Percentiles rank a stretch among this genome's conserved stretches.
phyloP scores from a whole-genome alignment of 2,113 vertebrate species.

The Aix galericulata region DNA sequence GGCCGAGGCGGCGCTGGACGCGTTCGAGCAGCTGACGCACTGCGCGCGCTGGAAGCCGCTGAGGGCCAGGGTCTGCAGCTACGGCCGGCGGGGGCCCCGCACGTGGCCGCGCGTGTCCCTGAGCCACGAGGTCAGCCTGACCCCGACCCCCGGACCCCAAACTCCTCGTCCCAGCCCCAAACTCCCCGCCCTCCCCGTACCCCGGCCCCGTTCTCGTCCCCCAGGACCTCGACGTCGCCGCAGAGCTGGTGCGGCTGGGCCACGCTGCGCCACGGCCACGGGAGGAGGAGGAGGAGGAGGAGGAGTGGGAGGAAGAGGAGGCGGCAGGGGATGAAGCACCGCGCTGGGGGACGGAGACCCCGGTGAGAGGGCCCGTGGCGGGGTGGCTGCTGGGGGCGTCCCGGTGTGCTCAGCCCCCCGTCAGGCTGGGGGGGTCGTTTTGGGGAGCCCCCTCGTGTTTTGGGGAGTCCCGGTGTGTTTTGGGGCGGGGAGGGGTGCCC shows the following conservation, averaged over 20 bases:
- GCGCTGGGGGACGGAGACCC: neutral
- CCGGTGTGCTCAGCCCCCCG: no score
- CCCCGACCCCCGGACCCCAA: neutral
- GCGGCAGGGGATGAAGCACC: neutral
- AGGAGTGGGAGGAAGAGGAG: slow-evolving; percentile 49
- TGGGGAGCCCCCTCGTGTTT: no score
- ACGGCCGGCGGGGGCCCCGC: slow-evolving; percentile 77
- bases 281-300: slow-evolving; percentile 35
- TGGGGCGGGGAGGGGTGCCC: no score
- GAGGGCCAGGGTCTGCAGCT: slow-evolving; percentile 88
- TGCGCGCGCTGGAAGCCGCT: slow-evolving; percentile 87
- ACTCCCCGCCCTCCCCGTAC: accelerated
- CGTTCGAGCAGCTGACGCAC: slow-evolving; percentile 83
- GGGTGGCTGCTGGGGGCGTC: neutral
- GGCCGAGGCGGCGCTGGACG: slow-evolving; percentile 83
- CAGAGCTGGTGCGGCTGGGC: slow-evolving; percentile 83
- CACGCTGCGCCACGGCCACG: slow-evolving; percentile 75
- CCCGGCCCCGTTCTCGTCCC: neutral
- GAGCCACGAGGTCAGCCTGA: slow-evolving; percentile 78
- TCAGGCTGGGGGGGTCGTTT: no score
- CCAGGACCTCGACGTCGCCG: slow-evolving; percentile 83
- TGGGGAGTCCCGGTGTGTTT: no score
- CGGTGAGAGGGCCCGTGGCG: slow-evolving; percentile 52
- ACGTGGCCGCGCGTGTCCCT: slow-evolving; percentile 85
- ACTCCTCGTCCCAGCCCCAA: accelerated